A percentile compares a stretch with the other conserved stretches of the same genome.
Evolutionary conservation across 2,113 vertebrate genomes (phyloP).

Genomic region (Zosterops hypoxanthus): DNA sequence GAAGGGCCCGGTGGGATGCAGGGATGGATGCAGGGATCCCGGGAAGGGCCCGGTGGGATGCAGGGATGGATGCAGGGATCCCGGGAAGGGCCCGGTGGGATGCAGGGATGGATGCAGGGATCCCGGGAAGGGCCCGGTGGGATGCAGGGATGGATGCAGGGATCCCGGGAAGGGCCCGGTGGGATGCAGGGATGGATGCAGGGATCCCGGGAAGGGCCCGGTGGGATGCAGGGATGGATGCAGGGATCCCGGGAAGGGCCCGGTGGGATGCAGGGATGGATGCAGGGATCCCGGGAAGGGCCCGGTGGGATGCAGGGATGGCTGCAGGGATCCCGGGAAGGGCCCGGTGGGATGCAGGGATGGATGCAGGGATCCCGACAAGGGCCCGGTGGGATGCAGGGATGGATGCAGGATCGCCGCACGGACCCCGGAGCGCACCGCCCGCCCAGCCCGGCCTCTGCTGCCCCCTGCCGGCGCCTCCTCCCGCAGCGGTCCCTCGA

Average conservation of each 20-base stretch:
- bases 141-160: not conserved
- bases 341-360: not conserved
- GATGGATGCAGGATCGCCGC: not conserved
- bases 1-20: not conserved
- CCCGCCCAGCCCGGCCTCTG: not conserved
- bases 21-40: not conserved
- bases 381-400: too few relatives aligned
- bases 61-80: not conserved
- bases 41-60: too few relatives aligned
- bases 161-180: fast-evolving
- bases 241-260: fast-evolving
- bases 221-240: too few relatives aligned
- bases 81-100: not conserved
- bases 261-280: too few relatives aligned
- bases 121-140: too few relatives aligned
- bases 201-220: not conserved
- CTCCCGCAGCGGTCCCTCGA: not conserved
- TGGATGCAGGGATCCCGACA: not conserved
- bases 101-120: not conserved
- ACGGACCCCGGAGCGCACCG: not conserved
- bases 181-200: too few relatives aligned
- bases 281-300: not conserved
- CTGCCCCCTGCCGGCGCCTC: slow-evolving; percentile 18
- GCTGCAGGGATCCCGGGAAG: not conserved
- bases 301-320: not conserved